Evolutionary conservation across 2,888 invertebrate genomes (phyloP).

Genomic region (Synanthedon myopaeformis): DNA sequence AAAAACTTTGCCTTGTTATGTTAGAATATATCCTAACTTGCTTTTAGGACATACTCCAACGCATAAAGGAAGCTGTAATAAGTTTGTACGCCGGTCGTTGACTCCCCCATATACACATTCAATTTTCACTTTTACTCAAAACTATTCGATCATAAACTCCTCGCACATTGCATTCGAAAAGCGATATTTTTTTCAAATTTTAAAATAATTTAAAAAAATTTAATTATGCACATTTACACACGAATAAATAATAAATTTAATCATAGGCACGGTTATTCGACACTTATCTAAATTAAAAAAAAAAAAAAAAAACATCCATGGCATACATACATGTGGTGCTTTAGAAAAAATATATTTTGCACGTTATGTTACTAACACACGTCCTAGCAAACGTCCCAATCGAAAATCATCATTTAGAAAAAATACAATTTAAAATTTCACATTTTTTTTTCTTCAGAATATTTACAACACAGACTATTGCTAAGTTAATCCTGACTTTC

Average conservation of each 20-base stretch:
- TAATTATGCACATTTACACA: background rate
- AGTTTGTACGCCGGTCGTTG: too few relatives aligned
- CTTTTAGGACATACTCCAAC: too few relatives aligned
- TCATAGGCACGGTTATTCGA: background rate
- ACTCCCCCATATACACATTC: too few relatives aligned
- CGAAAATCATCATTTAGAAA: slow-evolving; percentile 29
- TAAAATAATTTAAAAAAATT: background rate
- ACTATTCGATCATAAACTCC: background rate
- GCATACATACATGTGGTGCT: slow-evolving; percentile 28
- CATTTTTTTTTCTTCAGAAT: slow-evolving; percentile 18
- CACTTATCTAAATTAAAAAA: background rate
- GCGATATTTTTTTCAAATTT: background rate
- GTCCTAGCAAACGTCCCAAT: slow-evolving; percentile 24
- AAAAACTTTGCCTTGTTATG: too few relatives aligned
- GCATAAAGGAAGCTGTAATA: too few relatives aligned
- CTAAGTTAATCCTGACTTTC: slow-evolving; percentile 12
- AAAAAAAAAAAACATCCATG: slow-evolving; percentile 7
- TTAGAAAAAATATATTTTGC: slow-evolving; percentile 31
- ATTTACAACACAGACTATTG: slow-evolving; percentile 35
- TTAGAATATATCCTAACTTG: too few relatives aligned
- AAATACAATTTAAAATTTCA: slow-evolving; percentile 24
- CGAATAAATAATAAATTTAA: background rate
- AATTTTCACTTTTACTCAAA: background rate
- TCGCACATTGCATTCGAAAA: background rate
- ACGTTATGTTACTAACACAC: slow-evolving; percentile 17